Percentiles rank a stretch among this genome's conserved stretches.
These are phyloP conservation scores for Helleia helle DNA, from an alignment of 2,888 invertebrate species.

Conservation along the genomic window DNA sequence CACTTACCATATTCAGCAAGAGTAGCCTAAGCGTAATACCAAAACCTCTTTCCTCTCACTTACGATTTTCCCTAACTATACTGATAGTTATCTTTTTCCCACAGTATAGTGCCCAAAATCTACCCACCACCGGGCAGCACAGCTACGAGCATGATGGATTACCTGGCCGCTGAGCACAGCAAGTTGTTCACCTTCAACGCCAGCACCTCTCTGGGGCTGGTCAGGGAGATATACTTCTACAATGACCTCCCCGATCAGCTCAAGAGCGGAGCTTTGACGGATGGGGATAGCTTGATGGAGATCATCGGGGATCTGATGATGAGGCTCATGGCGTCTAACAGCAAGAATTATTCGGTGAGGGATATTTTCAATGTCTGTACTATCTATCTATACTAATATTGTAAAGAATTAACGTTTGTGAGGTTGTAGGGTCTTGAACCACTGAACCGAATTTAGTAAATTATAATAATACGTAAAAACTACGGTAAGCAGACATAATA, in stretches of 20 bases:
- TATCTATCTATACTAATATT: too few species aligned
- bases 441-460: too few species aligned
- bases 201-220: constrained; percentile 37
- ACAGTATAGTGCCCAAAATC: constrained; percentile 49
- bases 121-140: constrained; percentile 35
- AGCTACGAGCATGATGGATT: constrained; percentile 38
- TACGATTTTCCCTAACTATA: too few species aligned
- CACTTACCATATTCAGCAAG: too few species aligned
- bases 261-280: constrained; percentile 25
- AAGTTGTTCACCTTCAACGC: constrained; percentile 36
- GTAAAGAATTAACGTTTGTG: too few species aligned
- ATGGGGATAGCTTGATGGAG: constrained; percentile 28
- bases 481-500: too few species aligned
- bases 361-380: too few species aligned
- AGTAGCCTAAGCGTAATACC: too few species aligned
- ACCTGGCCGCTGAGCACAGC: constrained; percentile 38
- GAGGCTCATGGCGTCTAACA: constrained; percentile 74
- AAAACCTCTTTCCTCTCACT: too few species aligned
- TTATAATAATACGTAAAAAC: too few species aligned
- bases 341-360: constrained; percentile 80
- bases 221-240: constrained; percentile 52
- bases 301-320: constrained; percentile 40
- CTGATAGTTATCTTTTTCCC: too few species aligned
- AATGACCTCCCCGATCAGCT: constrained; percentile 47
- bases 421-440: too few species aligned